Evolutionary conservation across 1,140 invertebrate species (phyloP).

Genomic region (Akabosia matsudoensis): DNA sequence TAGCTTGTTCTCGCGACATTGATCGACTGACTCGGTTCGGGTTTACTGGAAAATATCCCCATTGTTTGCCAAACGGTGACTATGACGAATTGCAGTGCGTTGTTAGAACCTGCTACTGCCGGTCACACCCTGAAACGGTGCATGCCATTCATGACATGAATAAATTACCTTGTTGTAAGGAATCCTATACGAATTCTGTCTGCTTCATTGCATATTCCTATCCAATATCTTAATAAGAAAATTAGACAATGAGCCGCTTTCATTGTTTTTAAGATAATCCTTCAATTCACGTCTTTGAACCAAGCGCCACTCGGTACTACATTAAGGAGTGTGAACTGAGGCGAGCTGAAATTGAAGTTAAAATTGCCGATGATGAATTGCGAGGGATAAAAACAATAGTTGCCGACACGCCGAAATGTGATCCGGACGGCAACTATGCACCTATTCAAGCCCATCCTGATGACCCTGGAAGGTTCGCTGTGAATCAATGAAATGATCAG

Average conservation of each 20-base stretch:
- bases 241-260: too few species aligned
- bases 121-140: slow-evolving; percentile 5
- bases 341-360: slow-evolving; percentile 22
- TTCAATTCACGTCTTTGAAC: not conserved
- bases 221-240: not conserved
- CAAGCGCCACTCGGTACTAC: slow-evolving; percentile 5
- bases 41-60: slow-evolving; percentile 32
- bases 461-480: not conserved
- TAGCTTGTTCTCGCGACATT: slow-evolving; percentile 35
- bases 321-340: slow-evolving; percentile 31
- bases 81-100: slow-evolving; percentile 45
- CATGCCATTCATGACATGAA: slow-evolving; percentile 18
- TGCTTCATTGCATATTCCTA: too few species aligned
- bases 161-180: slow-evolving; percentile 37
- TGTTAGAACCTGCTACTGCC: slow-evolving; percentile 32
- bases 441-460: slow-evolving; percentile 7
- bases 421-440: slow-evolving; percentile 5
- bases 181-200: not conserved
- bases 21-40: slow-evolving; percentile 27
- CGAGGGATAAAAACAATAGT: slow-evolving; percentile 16
- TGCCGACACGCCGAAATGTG: slow-evolving; percentile 33
- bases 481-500: not conserved
- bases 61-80: slow-evolving; percentile 43
- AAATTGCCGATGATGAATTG: slow-evolving; percentile 25
- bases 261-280: too few species aligned